phyloP scores from a whole-genome alignment of 1,140 invertebrate genomes.

The Ceratosolen solmsi region DNA sequence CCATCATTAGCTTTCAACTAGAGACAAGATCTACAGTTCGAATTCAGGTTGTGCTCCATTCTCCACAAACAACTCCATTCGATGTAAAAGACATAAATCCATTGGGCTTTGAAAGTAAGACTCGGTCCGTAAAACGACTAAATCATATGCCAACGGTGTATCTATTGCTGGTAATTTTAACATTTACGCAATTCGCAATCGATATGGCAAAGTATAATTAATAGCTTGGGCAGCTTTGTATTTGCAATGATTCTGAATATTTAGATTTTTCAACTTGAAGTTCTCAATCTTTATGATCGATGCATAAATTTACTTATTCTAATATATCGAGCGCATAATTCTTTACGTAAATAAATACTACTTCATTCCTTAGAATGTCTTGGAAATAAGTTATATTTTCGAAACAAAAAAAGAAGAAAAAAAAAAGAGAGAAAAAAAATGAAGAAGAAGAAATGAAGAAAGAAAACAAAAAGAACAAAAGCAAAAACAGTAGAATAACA shows the following conservation, averaged over 20 bases:
- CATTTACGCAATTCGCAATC: neutral
- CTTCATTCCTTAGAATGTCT: too few species aligned
- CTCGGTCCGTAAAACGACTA: neutral
- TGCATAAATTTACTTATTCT: too few species aligned
- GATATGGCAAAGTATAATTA: too few species aligned
- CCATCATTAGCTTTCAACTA: constrained; percentile 15
- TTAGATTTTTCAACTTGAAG: too few species aligned
- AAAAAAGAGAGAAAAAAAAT: constrained; percentile 20
- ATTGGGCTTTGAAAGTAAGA: neutral
- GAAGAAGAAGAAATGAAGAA: constrained; percentile 1
- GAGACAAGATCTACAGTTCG: neutral
- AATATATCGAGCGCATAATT: too few species aligned
- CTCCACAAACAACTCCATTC: neutral
- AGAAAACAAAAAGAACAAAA: too few species aligned
- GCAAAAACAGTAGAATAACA: too few species aligned
- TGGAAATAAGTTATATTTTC: too few species aligned
- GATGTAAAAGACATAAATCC: neutral
- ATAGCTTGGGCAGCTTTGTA: too few species aligned
- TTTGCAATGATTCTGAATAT: too few species aligned
- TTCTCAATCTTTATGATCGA: too few species aligned
- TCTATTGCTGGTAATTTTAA: neutral
- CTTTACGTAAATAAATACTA: too few species aligned
- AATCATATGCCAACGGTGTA: neutral
- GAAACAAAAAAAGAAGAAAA: neutral
- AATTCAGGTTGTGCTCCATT: neutral